phyloP scores from a whole-genome alignment of 2,797 vertebrate genomes.

The Neomorphus geoffroyi region DNA sequence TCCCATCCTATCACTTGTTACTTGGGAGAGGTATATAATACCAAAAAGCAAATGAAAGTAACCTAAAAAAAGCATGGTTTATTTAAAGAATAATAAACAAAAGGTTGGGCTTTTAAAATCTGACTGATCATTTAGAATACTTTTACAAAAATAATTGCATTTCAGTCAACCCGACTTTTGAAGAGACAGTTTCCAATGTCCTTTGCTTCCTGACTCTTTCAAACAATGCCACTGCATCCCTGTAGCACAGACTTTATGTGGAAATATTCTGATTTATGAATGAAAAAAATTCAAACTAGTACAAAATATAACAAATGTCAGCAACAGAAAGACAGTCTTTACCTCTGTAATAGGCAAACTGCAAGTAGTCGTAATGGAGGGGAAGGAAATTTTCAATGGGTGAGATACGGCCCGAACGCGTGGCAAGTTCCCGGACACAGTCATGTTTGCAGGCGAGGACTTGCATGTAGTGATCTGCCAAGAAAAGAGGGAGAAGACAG shows the following conservation, averaged over 20 bases:
- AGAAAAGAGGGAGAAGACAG: not conserved
- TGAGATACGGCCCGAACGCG: constrained; percentile 90
- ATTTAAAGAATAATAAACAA: not conserved
- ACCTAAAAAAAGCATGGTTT: not conserved
- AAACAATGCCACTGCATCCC: not conserved
- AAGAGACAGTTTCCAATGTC: not conserved
- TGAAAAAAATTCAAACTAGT: not conserved
- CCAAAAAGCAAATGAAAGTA: not conserved
- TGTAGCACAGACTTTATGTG: rapidly evolving
- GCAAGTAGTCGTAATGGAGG: constrained; percentile 94
- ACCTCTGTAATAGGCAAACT: constrained; percentile 96
- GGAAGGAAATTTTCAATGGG: constrained; percentile 97
- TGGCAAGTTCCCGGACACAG: constrained; percentile 92
- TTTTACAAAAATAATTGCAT: not conserved
- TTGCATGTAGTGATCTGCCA: constrained; percentile 94
- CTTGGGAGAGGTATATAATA: not conserved
- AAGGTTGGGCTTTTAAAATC: not conserved
- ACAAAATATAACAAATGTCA: not conserved
- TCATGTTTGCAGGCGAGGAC: constrained; percentile 92
- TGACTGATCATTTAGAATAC: not conserved
- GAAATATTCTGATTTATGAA: not conserved
- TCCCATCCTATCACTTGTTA: no score
- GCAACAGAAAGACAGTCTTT: not conserved
- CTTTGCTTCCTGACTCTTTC: not conserved
- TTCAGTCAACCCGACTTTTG: not conserved